Evolutionary conservation across 1,140 invertebrate species (phyloP).

Genomic region (Anastrepha obliqua): DNA sequence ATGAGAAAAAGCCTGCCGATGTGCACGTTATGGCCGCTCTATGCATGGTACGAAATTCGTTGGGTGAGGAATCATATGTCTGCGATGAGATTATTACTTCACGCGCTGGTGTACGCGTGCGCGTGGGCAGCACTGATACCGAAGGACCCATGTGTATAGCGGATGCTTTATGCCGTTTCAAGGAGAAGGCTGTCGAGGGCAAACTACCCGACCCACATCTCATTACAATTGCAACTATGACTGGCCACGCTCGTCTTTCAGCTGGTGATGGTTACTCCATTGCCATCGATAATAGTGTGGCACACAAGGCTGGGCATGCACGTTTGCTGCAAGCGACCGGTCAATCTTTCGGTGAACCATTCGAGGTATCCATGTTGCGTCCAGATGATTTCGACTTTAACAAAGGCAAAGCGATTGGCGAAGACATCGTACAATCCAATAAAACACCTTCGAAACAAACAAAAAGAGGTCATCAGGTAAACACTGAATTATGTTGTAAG

Average conservation of each 20-base stretch:
- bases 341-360: constrained; percentile 88
- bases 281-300: constrained; percentile 93
- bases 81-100: constrained; percentile 93
- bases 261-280: constrained; percentile 88
- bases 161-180: constrained; percentile 90
- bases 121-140: constrained; percentile 96
- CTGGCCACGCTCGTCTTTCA: constrained; percentile 88
- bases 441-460: constrained; percentile 81
- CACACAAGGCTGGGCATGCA: constrained; percentile 79
- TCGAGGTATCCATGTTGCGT: constrained; percentile 92
- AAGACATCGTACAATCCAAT: constrained; percentile 90
- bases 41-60: constrained; percentile 92
- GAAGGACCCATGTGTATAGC: constrained; percentile 97
- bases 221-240: constrained; percentile 96
- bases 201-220: constrained; percentile 86
- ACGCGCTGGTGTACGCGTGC: constrained; percentile 87
- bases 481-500: constrained; percentile 3
- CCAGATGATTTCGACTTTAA: constrained; percentile 89
- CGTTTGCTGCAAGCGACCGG: constrained; percentile 83
- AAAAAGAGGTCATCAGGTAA: constrained; percentile 86
- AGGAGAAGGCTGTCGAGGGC: constrained; percentile 79
- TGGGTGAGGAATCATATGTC: constrained; percentile 93
- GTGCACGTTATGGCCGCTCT: constrained; percentile 91
- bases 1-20: constrained; percentile 81
- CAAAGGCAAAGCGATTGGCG: constrained; percentile 85